Base-by-base conservation (phyloP, 2,113 vertebrate species). In the Neodontobutis hainanensis region DNA sequence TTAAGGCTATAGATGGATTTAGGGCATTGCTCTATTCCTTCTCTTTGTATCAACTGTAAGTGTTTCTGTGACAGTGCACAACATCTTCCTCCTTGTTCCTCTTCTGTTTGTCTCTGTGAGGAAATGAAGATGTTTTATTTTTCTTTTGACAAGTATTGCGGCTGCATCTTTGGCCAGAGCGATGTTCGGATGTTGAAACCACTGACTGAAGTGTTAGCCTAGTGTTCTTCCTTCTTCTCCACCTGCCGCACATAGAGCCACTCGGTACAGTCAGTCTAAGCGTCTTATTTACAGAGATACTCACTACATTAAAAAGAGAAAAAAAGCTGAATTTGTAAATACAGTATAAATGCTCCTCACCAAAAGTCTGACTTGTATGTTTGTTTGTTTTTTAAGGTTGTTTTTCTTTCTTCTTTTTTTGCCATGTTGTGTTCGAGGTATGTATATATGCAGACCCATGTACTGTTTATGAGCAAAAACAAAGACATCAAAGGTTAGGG, bases 401-500 rank as follows among this genome's bases (percentile, higher is more conserved):
- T 78, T 65, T 73, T 82, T 86, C 42, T 61, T 92, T 94, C n/a
- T n/a, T n/a, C n/a, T n/a, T 85, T 52, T 67, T 82, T 61, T 84
- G 79, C 91, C 94, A 94, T 94, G 93, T 96, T 86, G 85, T 90
- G 92, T 91, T 88, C 34, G 76, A 82, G 83, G 80, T 88, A 87
- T 90, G 94, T 90, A 90, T 92, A 96, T 95, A 97, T 90, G 94
- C 95, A 94, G 95, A 97, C 96, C 96, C 94, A 93, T 95, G 96
- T 97, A 96, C 96, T 98, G 96, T 97, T 96, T 88, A 94, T 92
- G 95, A 97, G 94, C 94, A 95, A 95, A 96, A 95, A 94, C 93
- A 94, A 95, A 95, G 94, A 93, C 88, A 92, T 93, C 88, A 89
- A 93, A 92, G 87, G 68, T 63, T 65, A 73, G 65, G 47, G 65